A percentile compares a stretch with the other conserved stretches of the same genome.
These are phyloP conservation scores for Clanis bilineata DNA, from an alignment of 2,888 invertebrate genomes.

Conservation along the genomic window DNA sequence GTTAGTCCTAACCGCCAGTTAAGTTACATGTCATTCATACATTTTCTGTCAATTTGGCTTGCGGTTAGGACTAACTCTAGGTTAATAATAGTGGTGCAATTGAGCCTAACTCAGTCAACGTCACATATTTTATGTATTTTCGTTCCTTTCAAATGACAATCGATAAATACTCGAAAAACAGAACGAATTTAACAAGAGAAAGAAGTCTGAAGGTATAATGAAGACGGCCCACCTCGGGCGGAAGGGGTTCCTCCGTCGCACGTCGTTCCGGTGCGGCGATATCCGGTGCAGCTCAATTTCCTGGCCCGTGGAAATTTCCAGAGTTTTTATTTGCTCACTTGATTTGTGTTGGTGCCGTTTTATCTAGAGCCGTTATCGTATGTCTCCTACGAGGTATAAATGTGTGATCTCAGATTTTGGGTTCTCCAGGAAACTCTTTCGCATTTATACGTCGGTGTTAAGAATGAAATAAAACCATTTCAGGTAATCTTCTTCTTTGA, in stretches of 20 bases:
- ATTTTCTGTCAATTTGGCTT: too few relatives aligned
- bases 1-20: too few relatives aligned
- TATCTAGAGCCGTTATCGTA: slow-evolving; percentile 25
- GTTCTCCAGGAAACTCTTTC: not conserved
- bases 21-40: too few relatives aligned
- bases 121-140: too few relatives aligned
- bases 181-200: slow-evolving; percentile 50
- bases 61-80: too few relatives aligned
- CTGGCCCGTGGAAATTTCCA: slow-evolving; percentile 64
- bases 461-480: not conserved
- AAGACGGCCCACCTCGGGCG: slow-evolving; percentile 67
- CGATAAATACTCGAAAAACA: not conserved
- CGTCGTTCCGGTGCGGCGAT: slow-evolving; percentile 76
- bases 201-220: slow-evolving; percentile 65
- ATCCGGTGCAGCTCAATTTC: slow-evolving; percentile 80
- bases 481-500: too few relatives aligned
- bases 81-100: too few relatives aligned
- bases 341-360: slow-evolving; percentile 38
- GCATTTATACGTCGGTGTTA: not conserved
- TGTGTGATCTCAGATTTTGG: not conserved
- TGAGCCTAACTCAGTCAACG: too few relatives aligned
- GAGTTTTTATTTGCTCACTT: slow-evolving; percentile 63
- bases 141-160: too few relatives aligned
- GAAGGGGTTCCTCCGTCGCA: slow-evolving; percentile 72
- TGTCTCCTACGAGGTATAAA: slow-evolving; percentile 20